These are phyloP conservation scores for Helleia helle DNA, from an alignment of 2,888 invertebrate genomes.

Conservation along the genomic window DNA sequence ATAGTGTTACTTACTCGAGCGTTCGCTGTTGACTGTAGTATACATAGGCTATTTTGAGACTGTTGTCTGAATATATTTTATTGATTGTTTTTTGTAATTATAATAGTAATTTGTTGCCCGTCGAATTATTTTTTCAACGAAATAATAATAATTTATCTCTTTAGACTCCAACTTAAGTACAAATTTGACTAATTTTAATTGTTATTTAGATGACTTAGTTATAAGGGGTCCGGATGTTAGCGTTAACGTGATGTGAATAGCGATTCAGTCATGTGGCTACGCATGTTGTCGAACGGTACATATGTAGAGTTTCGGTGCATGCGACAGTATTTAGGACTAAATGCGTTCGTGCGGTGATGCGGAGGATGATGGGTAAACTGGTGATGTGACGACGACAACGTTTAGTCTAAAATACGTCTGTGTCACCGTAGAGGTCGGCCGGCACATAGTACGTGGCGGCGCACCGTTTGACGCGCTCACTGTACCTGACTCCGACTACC, in stretches of 20 bases:
- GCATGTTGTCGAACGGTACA: conserved; percentile 43
- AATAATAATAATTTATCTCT: conserved; percentile 21
- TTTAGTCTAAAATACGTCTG: background rate
- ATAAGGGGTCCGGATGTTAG: conserved; percentile 37
- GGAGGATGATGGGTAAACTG: background rate
- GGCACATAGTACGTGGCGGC: background rate
- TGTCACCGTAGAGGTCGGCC: background rate
- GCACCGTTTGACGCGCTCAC: background rate
- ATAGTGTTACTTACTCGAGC: conserved; percentile 29
- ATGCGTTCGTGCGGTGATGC: conserved; percentile 6
- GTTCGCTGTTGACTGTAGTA: conserved; percentile 57
- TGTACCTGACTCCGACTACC: background rate
- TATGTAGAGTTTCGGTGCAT: conserved; percentile 8
- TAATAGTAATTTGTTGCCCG: conserved; percentile 48
- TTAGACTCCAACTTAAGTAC: conserved; percentile 69
- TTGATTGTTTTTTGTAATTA: conserved; percentile 52
- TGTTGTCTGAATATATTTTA: conserved; percentile 69
- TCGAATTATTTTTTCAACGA: conserved; percentile 39
- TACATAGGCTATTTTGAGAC: conserved; percentile 56
- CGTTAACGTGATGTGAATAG: conserved; percentile 28
- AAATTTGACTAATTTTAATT: conserved; percentile 70
- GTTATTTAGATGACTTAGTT: conserved; percentile 65
- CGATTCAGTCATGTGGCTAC: conserved; percentile 25
- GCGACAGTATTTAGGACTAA: conserved; percentile 2
- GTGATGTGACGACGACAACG: background rate